phyloP scores from a whole-genome alignment of 1,140 invertebrate species.

The Melipona quadrifasciata region DNA sequence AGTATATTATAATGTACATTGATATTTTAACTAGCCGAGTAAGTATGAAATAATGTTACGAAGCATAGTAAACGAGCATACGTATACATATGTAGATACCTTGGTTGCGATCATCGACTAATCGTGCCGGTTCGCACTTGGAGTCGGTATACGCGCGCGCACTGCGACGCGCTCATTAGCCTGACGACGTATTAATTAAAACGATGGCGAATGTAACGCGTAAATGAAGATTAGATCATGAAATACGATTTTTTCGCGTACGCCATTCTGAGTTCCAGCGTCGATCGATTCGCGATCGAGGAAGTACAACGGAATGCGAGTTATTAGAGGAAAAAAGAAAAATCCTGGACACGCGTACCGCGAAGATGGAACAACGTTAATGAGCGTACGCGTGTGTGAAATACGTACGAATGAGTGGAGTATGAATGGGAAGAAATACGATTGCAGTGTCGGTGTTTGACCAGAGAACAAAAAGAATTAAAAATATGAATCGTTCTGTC shows the following conservation, averaged over 20 bases:
- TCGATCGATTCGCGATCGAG: slow-evolving; percentile 42
- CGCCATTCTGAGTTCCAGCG: slow-evolving; percentile 11
- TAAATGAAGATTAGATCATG: neutral
- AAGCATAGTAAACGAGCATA: slow-evolving; percentile 65
- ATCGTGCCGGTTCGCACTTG: slow-evolving; percentile 55
- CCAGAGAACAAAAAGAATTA: slow-evolving; percentile 65
- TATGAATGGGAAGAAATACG: slow-evolving; percentile 2
- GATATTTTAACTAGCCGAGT: slow-evolving; percentile 79
- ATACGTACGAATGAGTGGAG: slow-evolving; percentile 29
- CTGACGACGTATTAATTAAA: slow-evolving; percentile 9
- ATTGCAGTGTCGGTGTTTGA: slow-evolving; percentile 54
- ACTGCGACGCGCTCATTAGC: slow-evolving; percentile 24
- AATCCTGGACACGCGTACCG: neutral
- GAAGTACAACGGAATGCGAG: neutral
- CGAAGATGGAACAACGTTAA: slow-evolving; percentile 20
- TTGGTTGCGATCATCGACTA: slow-evolving; percentile 47
- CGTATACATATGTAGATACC: slow-evolving; percentile 56
- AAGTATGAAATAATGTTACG: slow-evolving; percentile 73
- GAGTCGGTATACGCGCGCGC: slow-evolving; percentile 52
- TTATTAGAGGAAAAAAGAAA: neutral
- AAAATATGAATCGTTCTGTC: slow-evolving; percentile 73
- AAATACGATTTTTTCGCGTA: neutral
- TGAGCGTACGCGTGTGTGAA: neutral
- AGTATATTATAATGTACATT: slow-evolving; percentile 77
- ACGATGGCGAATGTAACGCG: neutral